phyloP scores from a whole-genome alignment of 2,113 vertebrate species.

The Riparia riparia region DNA sequence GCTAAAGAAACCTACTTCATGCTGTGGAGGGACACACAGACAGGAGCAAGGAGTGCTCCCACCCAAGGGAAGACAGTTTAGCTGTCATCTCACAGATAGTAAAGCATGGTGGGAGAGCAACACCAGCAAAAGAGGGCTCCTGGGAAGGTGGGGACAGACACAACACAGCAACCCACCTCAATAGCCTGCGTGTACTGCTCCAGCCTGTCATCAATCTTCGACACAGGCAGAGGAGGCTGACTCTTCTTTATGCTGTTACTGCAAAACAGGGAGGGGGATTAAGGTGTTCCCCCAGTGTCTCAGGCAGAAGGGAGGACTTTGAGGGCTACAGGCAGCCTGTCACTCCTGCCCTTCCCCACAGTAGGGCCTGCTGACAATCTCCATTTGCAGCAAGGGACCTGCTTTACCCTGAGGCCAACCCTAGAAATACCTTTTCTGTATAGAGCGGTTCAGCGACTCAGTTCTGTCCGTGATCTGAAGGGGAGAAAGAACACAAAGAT shows the following conservation, averaged over 20 bases:
- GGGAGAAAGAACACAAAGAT: neutral
- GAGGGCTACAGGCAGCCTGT: neutral
- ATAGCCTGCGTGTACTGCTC: constrained; percentile 92
- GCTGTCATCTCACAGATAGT: neutral
- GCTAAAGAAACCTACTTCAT: neutral
- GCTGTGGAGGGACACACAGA: neutral
- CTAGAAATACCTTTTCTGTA: constrained; percentile 85
- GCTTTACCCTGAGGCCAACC: neutral
- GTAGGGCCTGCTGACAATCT: neutral
- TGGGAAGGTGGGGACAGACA: neutral
- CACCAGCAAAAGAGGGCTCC: neutral
- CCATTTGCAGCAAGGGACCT: neutral
- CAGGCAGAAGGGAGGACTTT: neutral
- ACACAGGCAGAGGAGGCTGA: constrained; percentile 76
- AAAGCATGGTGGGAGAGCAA: neutral
- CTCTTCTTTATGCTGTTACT: constrained; percentile 85
- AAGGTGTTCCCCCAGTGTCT: neutral
- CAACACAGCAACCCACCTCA: constrained; percentile 78
- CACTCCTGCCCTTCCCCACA: neutral
- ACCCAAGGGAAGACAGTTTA: neutral
- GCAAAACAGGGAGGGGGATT: neutral
- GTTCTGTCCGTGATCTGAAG: constrained; percentile 86
- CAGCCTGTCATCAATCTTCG: constrained; percentile 87
- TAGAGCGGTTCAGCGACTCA: constrained; percentile 84
- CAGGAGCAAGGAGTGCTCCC: neutral